phyloP scores from a whole-genome alignment of 2,797 vertebrate species.

The Numenius phaeopus region DNA sequence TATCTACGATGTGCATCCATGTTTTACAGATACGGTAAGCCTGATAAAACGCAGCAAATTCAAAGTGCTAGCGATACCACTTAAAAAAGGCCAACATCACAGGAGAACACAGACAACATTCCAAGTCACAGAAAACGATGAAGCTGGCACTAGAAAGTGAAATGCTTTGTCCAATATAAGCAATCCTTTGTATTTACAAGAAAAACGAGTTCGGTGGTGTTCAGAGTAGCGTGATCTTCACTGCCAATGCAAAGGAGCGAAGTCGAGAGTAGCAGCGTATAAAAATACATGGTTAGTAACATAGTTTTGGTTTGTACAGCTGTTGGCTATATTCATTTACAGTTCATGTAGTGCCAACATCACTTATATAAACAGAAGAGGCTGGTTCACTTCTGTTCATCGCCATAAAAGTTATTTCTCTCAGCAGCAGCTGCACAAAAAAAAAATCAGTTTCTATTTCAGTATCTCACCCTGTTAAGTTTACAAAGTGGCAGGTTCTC shows the following conservation, averaged over 20 bases:
- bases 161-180: not conserved
- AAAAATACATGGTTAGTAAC: not conserved
- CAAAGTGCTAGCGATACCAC: not conserved
- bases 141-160: not conserved
- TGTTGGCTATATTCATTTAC: conserved; percentile 36
- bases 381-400: not conserved
- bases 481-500: not conserved
- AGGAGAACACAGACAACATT: not conserved
- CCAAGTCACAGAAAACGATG: not conserved
- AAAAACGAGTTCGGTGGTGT: not conserved
- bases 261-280: not conserved
- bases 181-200: conserved; percentile 26
- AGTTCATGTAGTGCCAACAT: conserved; percentile 25
- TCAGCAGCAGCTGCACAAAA: not conserved
- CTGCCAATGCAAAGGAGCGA: not conserved
- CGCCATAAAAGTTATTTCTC: conserved; percentile 18
- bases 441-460: conserved; percentile 10
- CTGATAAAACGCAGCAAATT: not conserved
- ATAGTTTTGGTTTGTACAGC: conserved; percentile 23
- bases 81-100: not conserved
- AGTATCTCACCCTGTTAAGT: not conserved
- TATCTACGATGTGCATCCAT: not conserved
- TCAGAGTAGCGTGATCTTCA: not conserved
- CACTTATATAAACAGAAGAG: conserved; percentile 46
- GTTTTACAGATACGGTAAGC: not conserved